A percentile compares a stretch with the other conserved stretches of the same genome.
phyloP scores from a whole-genome alignment of 2,113 vertebrate species.

The Chionodraco myersi region DNA sequence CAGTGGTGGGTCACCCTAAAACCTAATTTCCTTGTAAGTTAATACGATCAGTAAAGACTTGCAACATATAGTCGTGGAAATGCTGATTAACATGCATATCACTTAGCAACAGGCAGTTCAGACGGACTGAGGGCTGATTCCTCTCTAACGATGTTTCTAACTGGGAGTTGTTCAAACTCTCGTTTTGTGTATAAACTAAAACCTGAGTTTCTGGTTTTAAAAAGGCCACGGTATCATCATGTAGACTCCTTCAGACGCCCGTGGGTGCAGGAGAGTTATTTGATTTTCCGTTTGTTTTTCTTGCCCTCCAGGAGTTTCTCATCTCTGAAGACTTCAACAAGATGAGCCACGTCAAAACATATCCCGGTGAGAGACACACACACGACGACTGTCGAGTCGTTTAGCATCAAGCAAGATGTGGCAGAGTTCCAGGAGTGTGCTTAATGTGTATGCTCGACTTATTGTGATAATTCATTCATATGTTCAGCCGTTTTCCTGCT shows the following conservation, averaged over 20 bases:
- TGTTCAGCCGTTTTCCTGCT: neutral
- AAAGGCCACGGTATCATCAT: slow-evolving; percentile 14
- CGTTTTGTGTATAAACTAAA: neutral
- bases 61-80: too few species aligned
- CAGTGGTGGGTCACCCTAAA: too few species aligned
- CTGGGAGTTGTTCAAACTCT: neutral
- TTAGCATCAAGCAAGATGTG: neutral
- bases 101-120: too few species aligned
- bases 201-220: slow-evolving; percentile 8
- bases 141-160: too few species aligned
- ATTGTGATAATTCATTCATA: neutral
- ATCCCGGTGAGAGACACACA: slow-evolving; percentile 89
- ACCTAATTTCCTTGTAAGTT: too few species aligned
- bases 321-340: slow-evolving; percentile 99
- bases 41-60: too few species aligned
- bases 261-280: slow-evolving; percentile 8
- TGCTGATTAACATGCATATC: too few species aligned
- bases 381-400: neutral
- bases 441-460: too few species aligned
- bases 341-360: slow-evolving; percentile 98
- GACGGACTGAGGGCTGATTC: too few species aligned
- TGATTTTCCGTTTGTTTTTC: slow-evolving; percentile 45
- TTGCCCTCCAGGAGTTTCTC: slow-evolving; percentile 89
- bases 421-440: too few species aligned
- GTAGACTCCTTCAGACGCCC: slow-evolving; percentile 7